Base-by-base conservation (phyloP, 2,113 vertebrate genomes). In the Upupa epops region DNA sequence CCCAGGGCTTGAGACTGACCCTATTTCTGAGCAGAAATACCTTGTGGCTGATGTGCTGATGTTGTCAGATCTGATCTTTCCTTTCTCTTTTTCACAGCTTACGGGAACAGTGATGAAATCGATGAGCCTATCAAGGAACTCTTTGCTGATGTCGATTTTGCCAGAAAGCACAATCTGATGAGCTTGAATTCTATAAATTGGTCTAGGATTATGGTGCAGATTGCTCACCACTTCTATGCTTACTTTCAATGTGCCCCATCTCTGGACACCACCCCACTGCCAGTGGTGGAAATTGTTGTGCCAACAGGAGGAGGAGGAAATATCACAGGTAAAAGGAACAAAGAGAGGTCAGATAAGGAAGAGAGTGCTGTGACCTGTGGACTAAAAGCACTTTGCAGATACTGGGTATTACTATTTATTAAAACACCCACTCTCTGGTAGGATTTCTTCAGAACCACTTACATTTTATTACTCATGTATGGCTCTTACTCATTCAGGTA, bases 101-200 rank as follows among this genome's bases (percentile, higher is more conserved):
- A 98, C 17, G 99, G 99, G 86, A 99, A 98, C 93, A 98, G 98
- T 0, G 99, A 99, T 34, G 98, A 99, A 88, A 98, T 99, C 1
- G 99, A 99, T 24, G 97, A 97, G 42, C 97, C 98, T 0, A 96
- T 99, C 94, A 98, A 98, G 71, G 96, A 96, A 1, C 95, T 99
- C 68, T 99, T 99, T 28, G 95, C 97, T 0, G 98, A 99, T 31
- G 88, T 85, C 0, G 64, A 97, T 52, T 98, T 99, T 93, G 98
- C 98, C 65, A 92, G 81, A 86, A 95, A 94, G 56, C 94, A 98
- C 36, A 89, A 97, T 13, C 96, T 99, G 60, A 98, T 99, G 98
- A 99, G 98, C 88, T 94, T 99, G 74, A 99, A 99, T 93, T 99
- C 99, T 0, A 90, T 99, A 83, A 99, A 99, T 83, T 99, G 99